Conservation (phyloP, 2,888 invertebrate species). For the Ornithoptera priamus region DNA sequence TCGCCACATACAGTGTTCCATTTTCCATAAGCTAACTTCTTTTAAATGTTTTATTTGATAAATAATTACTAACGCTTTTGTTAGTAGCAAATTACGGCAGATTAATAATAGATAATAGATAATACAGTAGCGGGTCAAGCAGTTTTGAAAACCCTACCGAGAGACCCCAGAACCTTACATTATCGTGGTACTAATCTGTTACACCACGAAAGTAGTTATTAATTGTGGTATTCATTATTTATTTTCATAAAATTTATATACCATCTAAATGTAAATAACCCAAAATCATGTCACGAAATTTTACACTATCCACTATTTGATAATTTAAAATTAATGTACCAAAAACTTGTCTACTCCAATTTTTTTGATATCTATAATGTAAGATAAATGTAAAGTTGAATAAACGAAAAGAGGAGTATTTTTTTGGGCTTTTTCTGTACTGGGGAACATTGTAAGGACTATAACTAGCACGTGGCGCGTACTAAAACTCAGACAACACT, state of each 20-base stretch:
- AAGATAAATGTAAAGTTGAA: neutral
- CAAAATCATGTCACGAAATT: too few species aligned
- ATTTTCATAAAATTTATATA: too few species aligned
- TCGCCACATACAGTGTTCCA: neutral
- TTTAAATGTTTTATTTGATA: neutral
- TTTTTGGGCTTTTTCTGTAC: conserved; percentile 10
- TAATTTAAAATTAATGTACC: too few species aligned
- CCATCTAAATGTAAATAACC: too few species aligned
- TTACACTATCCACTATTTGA: neutral
- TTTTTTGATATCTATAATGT: neutral
- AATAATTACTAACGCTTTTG: neutral
- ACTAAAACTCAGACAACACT: conserved; percentile 62
- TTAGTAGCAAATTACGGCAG: neutral
- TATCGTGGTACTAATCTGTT: too few species aligned
- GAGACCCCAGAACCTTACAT: too few species aligned
- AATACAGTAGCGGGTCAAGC: too few species aligned
- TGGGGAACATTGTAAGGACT: conserved; percentile 35
- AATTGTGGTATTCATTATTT: too few species aligned
- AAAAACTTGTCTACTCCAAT: too few species aligned
- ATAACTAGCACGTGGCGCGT: conserved; percentile 63
- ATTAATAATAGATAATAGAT: too few species aligned
- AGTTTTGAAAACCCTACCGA: too few species aligned
- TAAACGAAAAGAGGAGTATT: conserved; percentile 3
- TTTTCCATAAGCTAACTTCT: neutral
- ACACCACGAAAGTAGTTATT: too few species aligned